Conservation (phyloP, 2,113 vertebrate genomes). For the Conger conger region DNA sequence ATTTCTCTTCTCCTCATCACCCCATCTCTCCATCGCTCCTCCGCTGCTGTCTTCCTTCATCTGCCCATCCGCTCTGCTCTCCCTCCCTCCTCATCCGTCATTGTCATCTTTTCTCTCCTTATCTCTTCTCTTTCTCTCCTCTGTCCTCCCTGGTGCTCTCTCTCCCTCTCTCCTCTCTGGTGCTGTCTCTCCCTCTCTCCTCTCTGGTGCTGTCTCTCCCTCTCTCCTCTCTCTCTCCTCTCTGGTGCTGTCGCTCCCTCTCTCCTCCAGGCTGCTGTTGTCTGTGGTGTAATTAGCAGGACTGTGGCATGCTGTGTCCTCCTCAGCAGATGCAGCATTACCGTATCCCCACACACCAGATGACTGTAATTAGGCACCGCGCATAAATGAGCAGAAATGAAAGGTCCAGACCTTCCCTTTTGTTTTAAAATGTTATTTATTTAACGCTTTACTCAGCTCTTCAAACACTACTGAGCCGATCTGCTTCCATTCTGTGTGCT, state of each 20-base stretch:
- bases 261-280: not conserved
- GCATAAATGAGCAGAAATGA: not conserved
- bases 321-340: slow-evolving; percentile 9
- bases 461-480: not conserved
- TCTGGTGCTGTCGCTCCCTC: no score
- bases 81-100: not conserved
- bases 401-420: not conserved
- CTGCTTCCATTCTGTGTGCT: no score
- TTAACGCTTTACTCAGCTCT: not conserved
- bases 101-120: not conserved
- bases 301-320: not conserved
- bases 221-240: no score
- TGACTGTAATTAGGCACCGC: not conserved
- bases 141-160: not conserved
- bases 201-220: no score
- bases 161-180: not conserved
- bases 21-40: not conserved
- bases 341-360: not conserved
- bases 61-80: not conserved
- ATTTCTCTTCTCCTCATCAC: not conserved
- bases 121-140: not conserved
- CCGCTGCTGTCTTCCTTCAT: not conserved
- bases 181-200: not conserved
- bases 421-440: not conserved
- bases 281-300: not conserved